Percentiles rank a stretch among this genome's conserved stretches.
Evolutionary conservation across 1,140 invertebrate genomes (phyloP).

Genomic region (Drosophila funebris): DNA sequence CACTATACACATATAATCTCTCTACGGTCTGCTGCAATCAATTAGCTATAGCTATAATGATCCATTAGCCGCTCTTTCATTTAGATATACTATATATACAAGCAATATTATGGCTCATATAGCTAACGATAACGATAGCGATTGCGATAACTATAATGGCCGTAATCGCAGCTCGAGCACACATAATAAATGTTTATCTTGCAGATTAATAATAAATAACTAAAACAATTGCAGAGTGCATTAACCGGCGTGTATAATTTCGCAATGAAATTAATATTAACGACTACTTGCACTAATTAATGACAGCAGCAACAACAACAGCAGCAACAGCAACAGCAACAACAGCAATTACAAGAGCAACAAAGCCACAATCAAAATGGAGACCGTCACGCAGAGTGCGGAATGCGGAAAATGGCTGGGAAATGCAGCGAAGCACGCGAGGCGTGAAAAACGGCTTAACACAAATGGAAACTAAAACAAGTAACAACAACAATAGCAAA

Average conservation of each 20-base stretch:
- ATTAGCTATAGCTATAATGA: conserved; percentile 5
- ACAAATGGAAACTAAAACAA: conserved; percentile 22
- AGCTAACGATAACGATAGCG: conserved; percentile 25
- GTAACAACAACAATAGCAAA: neutral
- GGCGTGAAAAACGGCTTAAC: conserved; percentile 29
- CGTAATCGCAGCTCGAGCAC: conserved; percentile 29
- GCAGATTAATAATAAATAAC: conserved; percentile 29
- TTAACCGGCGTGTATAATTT: conserved; percentile 74
- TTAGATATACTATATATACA: neutral
- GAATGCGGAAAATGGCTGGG: conserved; percentile 53
- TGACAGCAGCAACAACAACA: conserved; percentile 12
- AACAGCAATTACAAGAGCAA: conserved; percentile 34
- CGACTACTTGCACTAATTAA: conserved; percentile 65
- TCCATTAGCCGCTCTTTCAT: conserved; percentile 18
- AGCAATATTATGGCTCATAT: conserved; percentile 10
- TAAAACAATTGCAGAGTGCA: conserved; percentile 58
- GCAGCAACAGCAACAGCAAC: conserved; percentile 1
- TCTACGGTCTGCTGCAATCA: neutral
- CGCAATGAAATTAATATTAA: conserved; percentile 74
- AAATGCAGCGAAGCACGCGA: conserved; percentile 56
- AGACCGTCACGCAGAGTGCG: conserved; percentile 62
- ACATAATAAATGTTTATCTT: conserved; percentile 45
- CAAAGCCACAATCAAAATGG: conserved; percentile 38
- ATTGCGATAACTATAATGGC: conserved; percentile 34
- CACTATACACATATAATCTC: neutral